Percentiles rank a stretch among this genome's conserved stretches.
Evolutionary conservation across 2,888 invertebrate species (phyloP).

Genomic region (Criorhina ranunculi): DNA sequence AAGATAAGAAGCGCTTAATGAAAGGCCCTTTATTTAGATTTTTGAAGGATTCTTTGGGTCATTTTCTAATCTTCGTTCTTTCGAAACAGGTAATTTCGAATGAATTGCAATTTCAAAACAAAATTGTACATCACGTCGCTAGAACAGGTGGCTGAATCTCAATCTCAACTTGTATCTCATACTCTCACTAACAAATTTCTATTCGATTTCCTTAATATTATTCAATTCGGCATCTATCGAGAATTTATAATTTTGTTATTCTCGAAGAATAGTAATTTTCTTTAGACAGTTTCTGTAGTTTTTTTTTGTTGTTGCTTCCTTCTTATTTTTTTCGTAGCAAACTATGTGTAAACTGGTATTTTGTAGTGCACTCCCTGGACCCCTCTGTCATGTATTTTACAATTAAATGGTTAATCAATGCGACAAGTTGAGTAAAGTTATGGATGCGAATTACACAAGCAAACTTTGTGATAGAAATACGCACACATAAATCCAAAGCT

Average conservation of each 20-base stretch:
- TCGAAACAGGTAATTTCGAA: too few relatives aligned
- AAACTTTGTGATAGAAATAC: conserved; percentile 8
- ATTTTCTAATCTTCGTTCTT: too few relatives aligned
- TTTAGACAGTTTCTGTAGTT: not conserved
- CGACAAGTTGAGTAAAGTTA: conserved; percentile 23
- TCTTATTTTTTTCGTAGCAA: conserved; percentile 8
- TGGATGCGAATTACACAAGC: not conserved
- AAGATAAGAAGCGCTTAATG: too few relatives aligned
- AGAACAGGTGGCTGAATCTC: not conserved
- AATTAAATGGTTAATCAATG: conserved; percentile 56
- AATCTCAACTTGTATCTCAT: not conserved
- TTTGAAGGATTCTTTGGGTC: too few relatives aligned
- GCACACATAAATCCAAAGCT: not conserved
- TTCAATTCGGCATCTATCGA: conserved; percentile 11
- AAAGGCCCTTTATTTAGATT: too few relatives aligned
- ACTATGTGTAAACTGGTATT: conserved; percentile 38
- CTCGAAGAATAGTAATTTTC: conserved; percentile 21
- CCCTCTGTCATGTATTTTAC: conserved; percentile 15
- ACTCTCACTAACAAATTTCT: not conserved
- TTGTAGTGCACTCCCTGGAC: conserved; percentile 4
- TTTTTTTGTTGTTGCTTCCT: conserved; percentile 15
- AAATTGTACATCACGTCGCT: not conserved
- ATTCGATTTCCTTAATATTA: conserved; percentile 1
- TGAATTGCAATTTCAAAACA: too few relatives aligned
- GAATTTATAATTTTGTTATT: conserved; percentile 15